Evolutionary conservation across 2,888 invertebrate genomes (phyloP), one percentile per base, ranked within the genome.

Genomic region (Endomychus coccineus): DNA sequence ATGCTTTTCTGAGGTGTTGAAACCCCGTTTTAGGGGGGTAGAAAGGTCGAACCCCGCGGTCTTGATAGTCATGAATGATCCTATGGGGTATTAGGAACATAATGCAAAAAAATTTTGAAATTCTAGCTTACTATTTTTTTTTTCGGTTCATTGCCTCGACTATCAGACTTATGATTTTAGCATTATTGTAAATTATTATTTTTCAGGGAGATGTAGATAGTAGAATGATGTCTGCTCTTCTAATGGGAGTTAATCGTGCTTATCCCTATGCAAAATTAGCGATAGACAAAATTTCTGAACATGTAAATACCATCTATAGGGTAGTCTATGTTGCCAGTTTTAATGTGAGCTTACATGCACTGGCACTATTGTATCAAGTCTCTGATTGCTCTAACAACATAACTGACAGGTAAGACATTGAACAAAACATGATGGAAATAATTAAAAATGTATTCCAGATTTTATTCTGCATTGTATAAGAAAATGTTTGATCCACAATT

Each of bases 401-500:
- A 4, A 67, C 70, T 0, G 78, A 80, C 49, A 71, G 80, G 78
- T 79, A 48, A 60, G 52, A 19, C 12, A 16, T 19, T 19, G 21
- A 7, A 7, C 21, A 19, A n/a, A n/a, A n/a, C n/a, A n/a, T n/a
- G n/a, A n/a, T n/a, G n/a, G n/a, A n/a, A n/a, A n/a, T n/a, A n/a
- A n/a, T n/a, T n/a, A n/a, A n/a, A n/a, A n/a, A 27, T 21, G 24
- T 42, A 42, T 55, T 58, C 27, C 59, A 81, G 85, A 50, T 91
- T 82, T 68, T 96, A 94, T 67, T 77, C 80, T 40, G 84, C 91
- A 1, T 73, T 98, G 19, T 98, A 98, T 61, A 77, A 78, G 13
- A 94, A 94, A 60, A 62, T 98, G 37, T 62, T 83, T 0, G 88
- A 88, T 61, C 73, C 86, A 0, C 79, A 83, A 36, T 62, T 90